Conservation (phyloP, 1,140 invertebrate species). For the Solenopsis invicta region DNA sequence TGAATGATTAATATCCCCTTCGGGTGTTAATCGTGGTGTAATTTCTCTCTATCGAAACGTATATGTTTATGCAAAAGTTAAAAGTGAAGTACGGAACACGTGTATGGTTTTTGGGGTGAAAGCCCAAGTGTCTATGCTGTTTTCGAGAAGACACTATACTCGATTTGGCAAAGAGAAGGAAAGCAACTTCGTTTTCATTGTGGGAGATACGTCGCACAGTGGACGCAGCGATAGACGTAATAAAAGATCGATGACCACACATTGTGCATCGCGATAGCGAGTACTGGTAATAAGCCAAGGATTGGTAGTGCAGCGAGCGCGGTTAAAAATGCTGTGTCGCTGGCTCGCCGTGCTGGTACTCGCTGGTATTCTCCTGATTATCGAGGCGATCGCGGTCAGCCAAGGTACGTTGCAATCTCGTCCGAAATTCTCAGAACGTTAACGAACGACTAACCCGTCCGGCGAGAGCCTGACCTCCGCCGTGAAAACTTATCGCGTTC, state of each 20-base stretch:
- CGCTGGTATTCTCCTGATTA: conserved; percentile 72
- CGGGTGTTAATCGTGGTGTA: conserved; percentile 41
- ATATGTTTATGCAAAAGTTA: neutral
- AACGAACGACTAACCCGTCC: neutral
- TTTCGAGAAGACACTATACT: neutral
- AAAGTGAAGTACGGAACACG: conserved; percentile 5
- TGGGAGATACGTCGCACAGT: neutral
- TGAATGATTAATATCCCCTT: conserved; percentile 1
- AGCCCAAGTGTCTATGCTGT: neutral
- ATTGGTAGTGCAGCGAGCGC: conserved; percentile 67
- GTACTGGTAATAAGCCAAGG: conserved; percentile 38
- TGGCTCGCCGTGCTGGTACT: conserved; percentile 71
- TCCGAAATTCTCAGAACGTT: conserved; percentile 19
- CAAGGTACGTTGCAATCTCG: conserved; percentile 69
- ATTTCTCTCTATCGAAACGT: neutral
- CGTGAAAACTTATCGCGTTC: conserved; percentile 46
- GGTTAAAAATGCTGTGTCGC: conserved; percentile 76
- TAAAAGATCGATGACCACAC: conserved; percentile 6
- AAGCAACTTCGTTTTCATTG: neutral
- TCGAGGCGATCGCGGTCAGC: conserved; percentile 73
- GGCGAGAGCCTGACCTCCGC: neutral
- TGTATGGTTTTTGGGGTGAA: conserved; percentile 1
- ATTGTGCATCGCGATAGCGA: conserved; percentile 18
- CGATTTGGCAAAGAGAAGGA: neutral
- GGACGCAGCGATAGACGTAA: neutral